A percentile compares a stretch with the other conserved stretches of the same genome.
Conservation (phyloP, 2,113 vertebrate genomes). For the Sigmodon hispidus region DNA sequence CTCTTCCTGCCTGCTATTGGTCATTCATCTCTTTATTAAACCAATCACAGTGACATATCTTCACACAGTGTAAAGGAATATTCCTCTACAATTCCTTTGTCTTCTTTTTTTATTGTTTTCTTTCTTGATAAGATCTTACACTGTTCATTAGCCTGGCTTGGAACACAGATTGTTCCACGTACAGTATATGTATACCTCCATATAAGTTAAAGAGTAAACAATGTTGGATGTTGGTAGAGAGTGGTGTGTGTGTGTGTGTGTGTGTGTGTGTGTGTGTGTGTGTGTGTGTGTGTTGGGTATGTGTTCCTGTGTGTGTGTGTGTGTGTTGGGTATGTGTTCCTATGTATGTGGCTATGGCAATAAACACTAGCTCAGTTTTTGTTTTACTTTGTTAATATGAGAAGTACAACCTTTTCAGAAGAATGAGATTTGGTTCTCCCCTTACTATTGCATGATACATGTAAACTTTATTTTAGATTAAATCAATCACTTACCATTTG, state of each 20-base stretch:
- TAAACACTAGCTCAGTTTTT: background rate
- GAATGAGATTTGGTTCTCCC: background rate
- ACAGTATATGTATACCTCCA: background rate
- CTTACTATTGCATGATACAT: background rate
- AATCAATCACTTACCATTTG: background rate
- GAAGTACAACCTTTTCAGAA: background rate
- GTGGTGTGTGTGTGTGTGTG: background rate
- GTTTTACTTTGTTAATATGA: slow-evolving; percentile 40
- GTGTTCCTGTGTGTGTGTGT: too few relatives aligned
- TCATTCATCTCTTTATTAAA: too few relatives aligned
- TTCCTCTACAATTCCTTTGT: too few relatives aligned
- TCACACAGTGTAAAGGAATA: too few relatives aligned
- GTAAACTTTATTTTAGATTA: slow-evolving; percentile 8
- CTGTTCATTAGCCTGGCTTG: background rate
- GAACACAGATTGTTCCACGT: background rate
- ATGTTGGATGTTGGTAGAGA: background rate
- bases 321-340: background rate
- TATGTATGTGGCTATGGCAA: background rate
- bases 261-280: background rate
- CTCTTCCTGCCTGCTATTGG: too few relatives aligned
- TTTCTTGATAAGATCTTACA: background rate
- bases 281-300: background rate
- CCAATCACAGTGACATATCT: too few relatives aligned
- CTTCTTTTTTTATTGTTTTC: background rate
- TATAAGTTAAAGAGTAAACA: background rate